Percentiles rank a stretch among this genome's conserved stretches.
phyloP scores from a whole-genome alignment of 2,797 vertebrate genomes.

The Lutjanus argentimaculatus region DNA sequence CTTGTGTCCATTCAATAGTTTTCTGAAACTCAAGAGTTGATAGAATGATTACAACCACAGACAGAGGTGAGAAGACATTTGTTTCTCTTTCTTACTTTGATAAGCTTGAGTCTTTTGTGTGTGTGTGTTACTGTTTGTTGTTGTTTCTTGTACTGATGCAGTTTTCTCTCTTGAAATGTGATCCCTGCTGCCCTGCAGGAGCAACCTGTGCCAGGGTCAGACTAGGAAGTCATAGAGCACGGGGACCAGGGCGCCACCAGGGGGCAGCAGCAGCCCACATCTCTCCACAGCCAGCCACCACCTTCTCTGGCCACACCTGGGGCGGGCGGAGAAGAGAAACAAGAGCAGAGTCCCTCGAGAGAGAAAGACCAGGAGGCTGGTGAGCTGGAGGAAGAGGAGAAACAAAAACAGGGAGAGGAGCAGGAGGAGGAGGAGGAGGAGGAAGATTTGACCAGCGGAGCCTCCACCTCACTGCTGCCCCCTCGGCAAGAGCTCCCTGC shows the following conservation, averaged over 20 bases:
- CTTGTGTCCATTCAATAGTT: conserved; percentile 74
- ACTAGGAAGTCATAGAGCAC: conserved; percentile 68
- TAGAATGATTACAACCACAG: conserved; percentile 83
- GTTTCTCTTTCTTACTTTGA: not conserved
- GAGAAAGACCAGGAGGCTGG: conserved; percentile 70
- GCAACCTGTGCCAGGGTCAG: conserved; percentile 76
- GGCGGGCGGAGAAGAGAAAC: conserved; percentile 60
- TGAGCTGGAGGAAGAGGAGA: conserved; percentile 72
- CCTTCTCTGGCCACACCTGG: conserved; percentile 83
- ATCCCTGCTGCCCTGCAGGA: conserved; percentile 41
- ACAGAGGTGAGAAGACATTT: conserved; percentile 67
- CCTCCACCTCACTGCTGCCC: conserved; percentile 87
- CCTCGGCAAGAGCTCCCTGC: conserved; percentile 71
- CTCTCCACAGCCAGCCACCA: conserved; percentile 78
- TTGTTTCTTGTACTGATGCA: not conserved
- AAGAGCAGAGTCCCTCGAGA: conserved; percentile 68
- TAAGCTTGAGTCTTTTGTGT: not conserved
- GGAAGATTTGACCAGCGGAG: conserved; percentile 71
- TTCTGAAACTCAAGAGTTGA: conserved; percentile 89
- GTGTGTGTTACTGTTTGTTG: not conserved
- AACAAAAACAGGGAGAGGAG: conserved; percentile 44
- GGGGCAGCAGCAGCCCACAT: conserved; percentile 91
- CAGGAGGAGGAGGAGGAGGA: conserved; percentile 35
- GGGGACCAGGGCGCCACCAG: conserved; percentile 86
- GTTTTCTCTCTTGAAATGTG: conserved; percentile 16